A percentile compares a stretch with the other conserved stretches of the same genome.
phyloP scores from a whole-genome alignment of 2,113 vertebrate genomes.

The Chiloscyllium plagiosum region DNA sequence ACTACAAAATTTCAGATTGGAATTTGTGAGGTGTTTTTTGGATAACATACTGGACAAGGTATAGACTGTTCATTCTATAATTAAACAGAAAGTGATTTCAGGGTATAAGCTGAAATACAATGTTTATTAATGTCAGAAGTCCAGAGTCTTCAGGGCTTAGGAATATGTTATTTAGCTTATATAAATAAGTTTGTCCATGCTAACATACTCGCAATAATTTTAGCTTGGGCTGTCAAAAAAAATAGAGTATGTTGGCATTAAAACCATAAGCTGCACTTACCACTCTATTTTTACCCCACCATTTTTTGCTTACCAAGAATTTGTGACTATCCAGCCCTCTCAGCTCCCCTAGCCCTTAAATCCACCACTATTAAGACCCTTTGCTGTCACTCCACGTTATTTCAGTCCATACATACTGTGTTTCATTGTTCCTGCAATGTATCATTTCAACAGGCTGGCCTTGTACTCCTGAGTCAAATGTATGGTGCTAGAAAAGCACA shows the following conservation, averaged over 20 bases:
- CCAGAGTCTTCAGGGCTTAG: not conserved
- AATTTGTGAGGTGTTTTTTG: not conserved
- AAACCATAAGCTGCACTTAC: not conserved
- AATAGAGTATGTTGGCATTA: not conserved
- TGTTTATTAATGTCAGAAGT: not conserved
- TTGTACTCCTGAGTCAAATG: no score
- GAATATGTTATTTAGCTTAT: not conserved
- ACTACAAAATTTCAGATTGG: not conserved
- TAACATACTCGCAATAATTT: not conserved
- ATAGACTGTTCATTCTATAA: not conserved
- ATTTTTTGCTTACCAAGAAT: not conserved
- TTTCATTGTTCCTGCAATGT: no score
- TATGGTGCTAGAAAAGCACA: no score
- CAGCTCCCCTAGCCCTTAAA: no score
- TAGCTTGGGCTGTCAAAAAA: not conserved
- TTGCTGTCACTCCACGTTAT: no score
- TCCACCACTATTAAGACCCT: no score
- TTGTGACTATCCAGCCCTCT: no score
- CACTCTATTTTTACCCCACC: not conserved
- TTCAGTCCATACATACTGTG: no score
- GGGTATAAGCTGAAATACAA: not conserved
- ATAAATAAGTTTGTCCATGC: not conserved
- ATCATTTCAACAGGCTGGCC: no score
- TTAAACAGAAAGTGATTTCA: conserved; percentile 15
- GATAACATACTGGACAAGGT: not conserved